phyloP scores from a whole-genome alignment of 1,140 invertebrate species.

The Cotesia vestalis region DNA sequence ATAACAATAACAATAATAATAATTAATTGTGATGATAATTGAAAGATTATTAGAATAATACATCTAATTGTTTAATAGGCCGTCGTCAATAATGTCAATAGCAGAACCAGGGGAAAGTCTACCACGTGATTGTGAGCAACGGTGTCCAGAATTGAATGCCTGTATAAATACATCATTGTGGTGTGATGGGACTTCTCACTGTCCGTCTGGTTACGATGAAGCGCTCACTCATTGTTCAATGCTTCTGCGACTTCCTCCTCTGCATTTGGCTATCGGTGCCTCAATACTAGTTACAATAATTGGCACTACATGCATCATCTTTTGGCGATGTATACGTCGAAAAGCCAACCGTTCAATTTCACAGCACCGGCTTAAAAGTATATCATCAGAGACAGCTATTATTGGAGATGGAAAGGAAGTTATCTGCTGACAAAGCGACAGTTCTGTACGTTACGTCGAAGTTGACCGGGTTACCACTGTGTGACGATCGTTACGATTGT shows the following conservation, averaged over 20 bases:
- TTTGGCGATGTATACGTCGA: constrained; percentile 71
- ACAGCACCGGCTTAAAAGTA: constrained; percentile 78
- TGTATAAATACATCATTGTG: constrained; percentile 88
- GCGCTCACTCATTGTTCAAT: constrained; percentile 81
- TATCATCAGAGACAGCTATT: constrained; percentile 80
- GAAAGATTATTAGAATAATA: background rate
- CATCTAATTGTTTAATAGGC: constrained; percentile 24
- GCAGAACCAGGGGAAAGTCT: constrained; percentile 69
- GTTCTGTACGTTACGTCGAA: constrained; percentile 90
- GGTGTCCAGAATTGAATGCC: constrained; percentile 85
- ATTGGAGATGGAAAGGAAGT: constrained; percentile 82
- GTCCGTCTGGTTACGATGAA: constrained; percentile 89
- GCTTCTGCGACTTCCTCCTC: constrained; percentile 75
- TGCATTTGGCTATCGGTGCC: constrained; percentile 72
- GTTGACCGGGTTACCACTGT: constrained; percentile 88
- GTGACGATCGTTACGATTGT: constrained; percentile 68
- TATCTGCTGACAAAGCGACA: constrained; percentile 92
- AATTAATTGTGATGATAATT: constrained; percentile 32
- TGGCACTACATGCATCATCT: constrained; percentile 63
- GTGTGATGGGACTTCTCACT: constrained; percentile 87
- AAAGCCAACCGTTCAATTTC: constrained; percentile 72
- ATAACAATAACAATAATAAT: constrained; percentile 40
- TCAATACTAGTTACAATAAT: constrained; percentile 58
- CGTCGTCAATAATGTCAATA: constrained; percentile 54
- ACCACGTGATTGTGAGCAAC: constrained; percentile 76